Base-by-base conservation (phyloP, 92 coral and sea anemone species). In the Hydrozoanthus gracilis region DNA sequence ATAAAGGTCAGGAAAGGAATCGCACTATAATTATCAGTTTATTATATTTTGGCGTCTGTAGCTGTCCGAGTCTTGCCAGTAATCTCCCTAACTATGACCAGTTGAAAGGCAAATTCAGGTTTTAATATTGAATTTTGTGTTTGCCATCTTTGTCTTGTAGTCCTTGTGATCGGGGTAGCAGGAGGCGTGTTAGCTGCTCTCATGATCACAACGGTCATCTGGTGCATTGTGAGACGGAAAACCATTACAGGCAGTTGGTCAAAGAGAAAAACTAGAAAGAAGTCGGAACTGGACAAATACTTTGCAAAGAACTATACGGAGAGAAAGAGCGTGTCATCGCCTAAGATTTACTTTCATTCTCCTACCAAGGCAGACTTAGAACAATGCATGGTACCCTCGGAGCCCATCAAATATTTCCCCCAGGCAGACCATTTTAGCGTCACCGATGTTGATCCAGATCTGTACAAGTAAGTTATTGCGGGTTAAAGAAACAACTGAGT, bases 111-210 rank as follows among this genome's bases (percentile, higher is more conserved):
- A 27, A 27, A 27, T 2, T 27, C n/a, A n/a, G n/a, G 39, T 27
- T 27, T 27, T 27, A 27, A 27, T 27, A 27, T 27, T 27, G 39
- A 27, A 27, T 27, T 27, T 27, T 27, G 39, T 27, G 39, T 27
- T 27, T 27, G 39, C 39, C 39, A 27, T 46, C 39, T 27, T 79
- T 62, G 8, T 8, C 10, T 44, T 11, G n/a, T 48, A 79, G 84
- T 47, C 15, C 55, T 47, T 10, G 73, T 79, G 12, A 79, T 79
- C 17, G 72, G 84, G 11, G 45, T 60, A 11, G 84, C 20, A 13
- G 85, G 85, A 3, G 85, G 85, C 48, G 85, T 80, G 49, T 49
- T 80, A 1, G 75, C 85, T 39, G 85, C 85, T 47, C 74, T 80
- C 46, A 10, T 80, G 6, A 39, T 80, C 74, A 66, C 74, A 65